Conservation (phyloP, 2,797 vertebrate species). For the Eulemur albifrons region DNA sequence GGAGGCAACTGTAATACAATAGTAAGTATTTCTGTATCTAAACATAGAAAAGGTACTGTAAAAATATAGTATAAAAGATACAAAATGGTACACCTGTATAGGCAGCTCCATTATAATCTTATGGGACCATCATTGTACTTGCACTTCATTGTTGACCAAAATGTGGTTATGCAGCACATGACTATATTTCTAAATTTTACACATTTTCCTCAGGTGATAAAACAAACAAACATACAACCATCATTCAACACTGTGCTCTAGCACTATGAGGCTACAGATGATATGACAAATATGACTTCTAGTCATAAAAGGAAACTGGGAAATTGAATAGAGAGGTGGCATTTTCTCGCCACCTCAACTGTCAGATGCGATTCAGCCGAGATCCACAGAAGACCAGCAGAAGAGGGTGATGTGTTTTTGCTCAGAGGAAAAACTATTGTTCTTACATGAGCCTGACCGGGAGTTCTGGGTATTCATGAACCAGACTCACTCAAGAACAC, state of each 20-base stretch:
- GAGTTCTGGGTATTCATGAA: neutral
- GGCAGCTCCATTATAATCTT: neutral
- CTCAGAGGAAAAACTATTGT: neutral
- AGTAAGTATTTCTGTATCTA: neutral
- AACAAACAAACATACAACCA: neutral
- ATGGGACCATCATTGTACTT: neutral
- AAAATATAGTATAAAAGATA: neutral
- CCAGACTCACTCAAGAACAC: neutral
- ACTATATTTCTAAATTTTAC: neutral
- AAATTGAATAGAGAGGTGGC: neutral
- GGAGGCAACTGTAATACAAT: neutral
- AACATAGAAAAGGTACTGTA: neutral
- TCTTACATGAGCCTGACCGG: neutral
- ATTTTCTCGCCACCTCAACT: neutral
- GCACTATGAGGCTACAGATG: neutral
- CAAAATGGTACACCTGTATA: neutral
- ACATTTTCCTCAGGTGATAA: neutral
- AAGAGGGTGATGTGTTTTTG: neutral
- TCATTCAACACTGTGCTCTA: neutral
- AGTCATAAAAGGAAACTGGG: slow-evolving; percentile 5
- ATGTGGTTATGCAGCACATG: neutral
- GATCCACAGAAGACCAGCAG: neutral
- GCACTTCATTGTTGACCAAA: neutral
- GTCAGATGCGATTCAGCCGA: neutral
- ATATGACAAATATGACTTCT: neutral